phyloP scores from a whole-genome alignment of 2,888 invertebrate species.

The Linnaemya tessellans region DNA sequence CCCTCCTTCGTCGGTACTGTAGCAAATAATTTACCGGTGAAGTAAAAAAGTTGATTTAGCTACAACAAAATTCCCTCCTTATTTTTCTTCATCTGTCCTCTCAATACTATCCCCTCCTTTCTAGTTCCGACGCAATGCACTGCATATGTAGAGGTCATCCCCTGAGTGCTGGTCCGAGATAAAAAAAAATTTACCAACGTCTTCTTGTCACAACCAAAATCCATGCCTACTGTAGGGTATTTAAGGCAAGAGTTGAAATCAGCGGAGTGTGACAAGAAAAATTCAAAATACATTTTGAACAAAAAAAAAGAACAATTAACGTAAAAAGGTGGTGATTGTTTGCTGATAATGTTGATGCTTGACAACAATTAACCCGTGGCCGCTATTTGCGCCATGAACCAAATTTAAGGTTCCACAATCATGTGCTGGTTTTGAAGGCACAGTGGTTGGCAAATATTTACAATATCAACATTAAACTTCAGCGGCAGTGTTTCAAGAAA shows the following conservation, averaged over 20 bases:
- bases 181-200: too few relatives aligned
- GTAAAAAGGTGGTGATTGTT: slow-evolving; percentile 42
- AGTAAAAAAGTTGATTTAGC: too few relatives aligned
- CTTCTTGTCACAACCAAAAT: not conserved
- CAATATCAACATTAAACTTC: too few relatives aligned
- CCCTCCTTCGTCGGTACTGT: too few relatives aligned
- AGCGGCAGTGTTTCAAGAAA: too few relatives aligned
- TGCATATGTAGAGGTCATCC: too few relatives aligned
- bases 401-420: not conserved
- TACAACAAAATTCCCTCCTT: too few relatives aligned
- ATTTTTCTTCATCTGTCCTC: too few relatives aligned
- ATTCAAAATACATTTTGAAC: not conserved
- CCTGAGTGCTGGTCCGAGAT: too few relatives aligned
- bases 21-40: too few relatives aligned
- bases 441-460: not conserved
- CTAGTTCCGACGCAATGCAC: too few relatives aligned
- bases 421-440: not conserved
- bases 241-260: not conserved
- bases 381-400: not conserved
- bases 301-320: slow-evolving; percentile 45
- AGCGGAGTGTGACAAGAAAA: not conserved
- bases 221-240: not conserved
- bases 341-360: slow-evolving; percentile 47
- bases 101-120: too few relatives aligned
- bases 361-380: slow-evolving; percentile 60